Conservation (phyloP, 1,140 invertebrate species). For the Apis cerana region DNA sequence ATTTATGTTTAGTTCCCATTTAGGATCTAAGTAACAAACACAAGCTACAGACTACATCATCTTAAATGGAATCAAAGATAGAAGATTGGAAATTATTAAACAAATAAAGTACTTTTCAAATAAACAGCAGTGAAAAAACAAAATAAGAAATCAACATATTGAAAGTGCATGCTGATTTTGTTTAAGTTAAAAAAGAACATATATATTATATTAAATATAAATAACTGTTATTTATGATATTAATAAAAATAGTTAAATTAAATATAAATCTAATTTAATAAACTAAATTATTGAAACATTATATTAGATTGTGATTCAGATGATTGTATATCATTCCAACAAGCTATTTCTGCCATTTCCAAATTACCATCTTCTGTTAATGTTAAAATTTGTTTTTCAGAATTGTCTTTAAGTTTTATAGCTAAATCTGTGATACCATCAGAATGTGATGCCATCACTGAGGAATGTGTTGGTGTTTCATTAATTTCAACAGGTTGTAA, state of each 20-base stretch:
- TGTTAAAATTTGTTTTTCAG: conserved; percentile 60
- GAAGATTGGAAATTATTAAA: background rate
- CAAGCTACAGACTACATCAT: background rate
- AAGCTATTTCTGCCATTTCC: conserved; percentile 61
- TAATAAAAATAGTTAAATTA: conserved; percentile 23
- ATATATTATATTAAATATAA: conserved; percentile 18
- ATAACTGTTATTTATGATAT: conserved; percentile 24
- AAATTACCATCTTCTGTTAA: conserved; percentile 67
- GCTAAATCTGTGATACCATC: conserved; percentile 30
- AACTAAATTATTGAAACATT: conserved; percentile 30
- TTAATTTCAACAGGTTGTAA: conserved; percentile 54
- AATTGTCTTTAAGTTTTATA: conserved; percentile 43
- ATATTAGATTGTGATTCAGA: conserved; percentile 19
- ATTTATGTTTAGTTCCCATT: conserved; percentile 2
- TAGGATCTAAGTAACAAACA: background rate
- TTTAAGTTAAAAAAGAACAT: background rate
- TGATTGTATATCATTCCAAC: conserved; percentile 54
- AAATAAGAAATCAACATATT: conserved; percentile 1
- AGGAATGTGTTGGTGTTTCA: conserved; percentile 24
- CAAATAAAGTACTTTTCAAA: conserved; percentile 9
- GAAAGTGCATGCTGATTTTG: background rate
- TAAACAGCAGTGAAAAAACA: background rate
- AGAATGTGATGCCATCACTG: conserved; percentile 29
- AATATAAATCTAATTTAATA: background rate
- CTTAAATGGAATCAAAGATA: background rate